These are phyloP conservation scores for Liopterus haemorrhoidalis DNA, from an alignment of 2,888 invertebrate species.

Conservation along the genomic window DNA sequence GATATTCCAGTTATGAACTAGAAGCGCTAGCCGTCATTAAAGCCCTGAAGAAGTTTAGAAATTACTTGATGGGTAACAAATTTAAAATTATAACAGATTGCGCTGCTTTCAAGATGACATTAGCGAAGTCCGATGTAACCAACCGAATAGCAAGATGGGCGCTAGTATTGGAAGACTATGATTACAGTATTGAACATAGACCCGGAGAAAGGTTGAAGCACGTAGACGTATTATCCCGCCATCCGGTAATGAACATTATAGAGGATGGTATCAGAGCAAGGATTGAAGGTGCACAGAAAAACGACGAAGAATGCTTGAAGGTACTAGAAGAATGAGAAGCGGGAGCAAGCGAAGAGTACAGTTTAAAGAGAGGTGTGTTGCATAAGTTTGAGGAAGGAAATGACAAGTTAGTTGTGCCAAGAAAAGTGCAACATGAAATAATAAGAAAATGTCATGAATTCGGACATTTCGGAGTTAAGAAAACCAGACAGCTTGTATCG, in stretches of 20 bases:
- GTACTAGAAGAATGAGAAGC: no score
- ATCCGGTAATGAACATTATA: no score
- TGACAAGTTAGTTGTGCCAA: background rate
- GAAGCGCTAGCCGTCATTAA: slow-evolving; percentile 31
- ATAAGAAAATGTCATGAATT: no score
- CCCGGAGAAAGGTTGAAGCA: background rate
- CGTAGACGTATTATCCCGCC: background rate
- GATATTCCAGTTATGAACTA: slow-evolving; percentile 31
- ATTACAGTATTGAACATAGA: background rate
- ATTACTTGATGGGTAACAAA: slow-evolving; percentile 27
- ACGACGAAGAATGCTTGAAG: background rate
- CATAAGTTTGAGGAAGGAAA: background rate
- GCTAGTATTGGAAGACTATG: slow-evolving; percentile 1
- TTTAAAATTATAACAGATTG: slow-evolving; percentile 34
- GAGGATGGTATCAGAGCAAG: no score
- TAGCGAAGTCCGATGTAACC: slow-evolving; percentile 29
- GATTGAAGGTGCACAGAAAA: background rate
- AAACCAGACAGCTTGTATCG: slow-evolving; percentile 12
- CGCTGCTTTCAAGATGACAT: slow-evolving; percentile 29
- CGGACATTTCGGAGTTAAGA: no score
- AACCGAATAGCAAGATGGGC: slow-evolving; percentile 27
- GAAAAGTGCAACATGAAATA: background rate
- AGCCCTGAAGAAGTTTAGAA: slow-evolving; percentile 29
- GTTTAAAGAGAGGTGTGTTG: background rate
- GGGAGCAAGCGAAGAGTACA: background rate